A percentile compares a stretch with the other conserved stretches of the same genome.
Evolutionary conservation across 2,113 vertebrate species (phyloP).

Genomic region (Notarius quadriscutis): DNA sequence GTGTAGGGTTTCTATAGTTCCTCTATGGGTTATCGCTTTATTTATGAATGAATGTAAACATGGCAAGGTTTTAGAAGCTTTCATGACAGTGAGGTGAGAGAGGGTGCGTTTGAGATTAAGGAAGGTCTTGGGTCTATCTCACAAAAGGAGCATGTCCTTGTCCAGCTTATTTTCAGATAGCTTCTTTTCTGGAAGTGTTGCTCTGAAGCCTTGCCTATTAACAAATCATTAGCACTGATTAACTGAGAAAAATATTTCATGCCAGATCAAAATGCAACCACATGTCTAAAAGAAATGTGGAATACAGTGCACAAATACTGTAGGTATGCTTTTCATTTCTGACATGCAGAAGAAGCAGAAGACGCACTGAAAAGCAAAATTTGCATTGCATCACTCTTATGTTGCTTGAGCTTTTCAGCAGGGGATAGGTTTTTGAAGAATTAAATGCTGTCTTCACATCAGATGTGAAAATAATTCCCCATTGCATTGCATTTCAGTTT

Average conservation of each 20-base stretch:
- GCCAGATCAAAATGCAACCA: neutral
- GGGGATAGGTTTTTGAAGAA: neutral
- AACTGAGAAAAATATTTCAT: neutral
- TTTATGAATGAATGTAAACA: constrained; percentile 22
- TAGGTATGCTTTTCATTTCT: neutral
- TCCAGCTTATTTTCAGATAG: neutral
- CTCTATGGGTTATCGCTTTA: constrained; percentile 31
- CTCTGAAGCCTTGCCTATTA: neutral
- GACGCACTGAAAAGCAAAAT: neutral
- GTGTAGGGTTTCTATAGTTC: neutral
- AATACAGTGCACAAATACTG: neutral
- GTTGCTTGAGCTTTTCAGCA: neutral
- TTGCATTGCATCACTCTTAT: neutral
- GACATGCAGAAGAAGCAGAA: neutral
- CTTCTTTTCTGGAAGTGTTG: neutral
- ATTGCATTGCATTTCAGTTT: neutral
- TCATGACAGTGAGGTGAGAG: neutral
- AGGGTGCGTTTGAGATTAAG: neutral
- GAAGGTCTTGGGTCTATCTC: neutral
- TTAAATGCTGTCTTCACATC: neutral
- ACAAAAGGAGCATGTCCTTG: neutral
- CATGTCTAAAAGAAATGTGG: neutral
- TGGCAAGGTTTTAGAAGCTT: constrained; percentile 1
- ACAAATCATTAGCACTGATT: neutral
- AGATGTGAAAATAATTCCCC: neutral